Base-by-base conservation (phyloP, 2,888 invertebrate genomes). In the Drosophila diplacantha region DNA sequence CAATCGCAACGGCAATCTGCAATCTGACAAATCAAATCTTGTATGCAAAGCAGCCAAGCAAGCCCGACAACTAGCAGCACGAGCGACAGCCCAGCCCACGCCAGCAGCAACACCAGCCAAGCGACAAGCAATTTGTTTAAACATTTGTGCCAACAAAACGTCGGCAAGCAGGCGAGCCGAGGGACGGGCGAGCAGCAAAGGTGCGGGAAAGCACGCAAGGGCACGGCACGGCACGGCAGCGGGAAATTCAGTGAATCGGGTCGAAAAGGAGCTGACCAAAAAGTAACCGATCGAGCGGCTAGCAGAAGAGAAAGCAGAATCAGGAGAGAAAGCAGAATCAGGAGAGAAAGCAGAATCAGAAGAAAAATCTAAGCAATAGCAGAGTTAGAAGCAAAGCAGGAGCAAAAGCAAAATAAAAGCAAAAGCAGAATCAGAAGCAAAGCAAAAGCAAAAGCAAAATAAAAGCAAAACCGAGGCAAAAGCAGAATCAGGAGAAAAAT, bases 121-220 rank as follows among this genome's bases (percentile, higher is more conserved):
- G 80, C 83, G 84, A 66, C 74, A 80, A 79, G 72, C 81, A 75
- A 81, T 79, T 79, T 79, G 78, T 79, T 67, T 56, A 71, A 82
- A 71, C 84, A 79, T 75, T 77, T 75, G 73, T 53, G 62, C 58
- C 72, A 72, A 80, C 84, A 79, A 84, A 79, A 82, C 81, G 74
- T 62, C 20, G 35, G 8, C 41, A 34, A 18, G 47, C 43, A 46
- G 61, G 24, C 37, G 20, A 31, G 32, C 31, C n/a, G 7, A 5
- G n/a, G 16, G 18, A 52, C 39, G 14, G 18, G 29, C 26, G 3
- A 18, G 29, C 46, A 14, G 22, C 55, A 35, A 44, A 12, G 44
- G 29, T 12, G 44, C 8, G 7, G 18, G 24, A 11, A 26, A 16
- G 35, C 55, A 55, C 54, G 54, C 54, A 14, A 53, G n/a, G 34